phyloP scores from a whole-genome alignment of 1,140 invertebrate species.

The Drosophila melanica region DNA sequence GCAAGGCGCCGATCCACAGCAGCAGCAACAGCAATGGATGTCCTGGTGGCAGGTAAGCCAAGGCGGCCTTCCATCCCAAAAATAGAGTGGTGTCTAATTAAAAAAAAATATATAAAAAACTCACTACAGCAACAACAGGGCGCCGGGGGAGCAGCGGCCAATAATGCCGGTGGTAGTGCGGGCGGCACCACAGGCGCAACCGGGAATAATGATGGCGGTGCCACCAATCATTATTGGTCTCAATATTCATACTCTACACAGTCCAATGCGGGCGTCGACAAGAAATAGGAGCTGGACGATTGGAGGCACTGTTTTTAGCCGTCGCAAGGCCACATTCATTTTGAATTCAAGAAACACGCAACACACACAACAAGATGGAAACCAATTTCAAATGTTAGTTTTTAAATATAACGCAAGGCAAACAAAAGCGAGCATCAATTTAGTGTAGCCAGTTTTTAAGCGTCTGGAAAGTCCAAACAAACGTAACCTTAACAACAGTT shows the following conservation, averaged over 20 bases:
- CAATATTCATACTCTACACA: slow-evolving; percentile 82
- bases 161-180: slow-evolving; percentile 50
- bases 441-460: slow-evolving; percentile 73
- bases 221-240: slow-evolving; percentile 83
- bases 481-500: slow-evolving; percentile 27
- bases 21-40: slow-evolving; percentile 82
- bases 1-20: slow-evolving; percentile 74
- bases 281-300: slow-evolving; percentile 53
- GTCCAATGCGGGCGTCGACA: slow-evolving; percentile 71
- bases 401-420: slow-evolving; percentile 54
- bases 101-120: not conserved
- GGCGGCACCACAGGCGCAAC: slow-evolving; percentile 23
- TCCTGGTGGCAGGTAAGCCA: slow-evolving; percentile 80
- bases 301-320: not conserved
- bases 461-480: slow-evolving; percentile 41
- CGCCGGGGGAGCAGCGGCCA: slow-evolving; percentile 43
- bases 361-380: slow-evolving; percentile 37
- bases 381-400: slow-evolving; percentile 68
- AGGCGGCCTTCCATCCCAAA: not conserved
- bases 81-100: not conserved
- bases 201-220: slow-evolving; percentile 70
- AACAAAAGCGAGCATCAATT: slow-evolving; percentile 50
- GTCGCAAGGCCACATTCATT: slow-evolving; percentile 26
- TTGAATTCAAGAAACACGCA: slow-evolving; percentile 26
- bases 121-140: slow-evolving; percentile 58